phyloP scores from a whole-genome alignment of 2,797 vertebrate species.

The Silurus aristotelis region DNA sequence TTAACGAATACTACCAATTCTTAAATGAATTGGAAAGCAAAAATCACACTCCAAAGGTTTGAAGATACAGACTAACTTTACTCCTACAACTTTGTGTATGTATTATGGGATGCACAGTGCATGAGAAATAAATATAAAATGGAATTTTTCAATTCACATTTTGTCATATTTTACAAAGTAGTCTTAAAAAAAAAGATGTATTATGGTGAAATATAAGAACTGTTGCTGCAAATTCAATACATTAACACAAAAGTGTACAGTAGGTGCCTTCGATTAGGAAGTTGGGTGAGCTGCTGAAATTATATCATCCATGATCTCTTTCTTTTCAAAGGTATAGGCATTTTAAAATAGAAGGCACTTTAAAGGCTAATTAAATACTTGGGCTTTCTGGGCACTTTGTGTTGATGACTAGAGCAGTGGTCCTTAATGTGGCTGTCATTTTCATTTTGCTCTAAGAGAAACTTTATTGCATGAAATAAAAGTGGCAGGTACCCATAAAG shows the following conservation, averaged over 20 bases:
- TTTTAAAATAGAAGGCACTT: slow-evolving; percentile 57
- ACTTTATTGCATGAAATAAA: slow-evolving; percentile 69
- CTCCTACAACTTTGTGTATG: not conserved
- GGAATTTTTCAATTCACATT: not conserved
- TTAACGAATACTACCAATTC: not conserved
- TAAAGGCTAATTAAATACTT: slow-evolving; percentile 64
- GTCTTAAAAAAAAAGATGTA: not conserved
- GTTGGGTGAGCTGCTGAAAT: not conserved
- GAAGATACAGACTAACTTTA: not conserved
- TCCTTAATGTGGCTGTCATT: slow-evolving; percentile 65
- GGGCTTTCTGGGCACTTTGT: slow-evolving; percentile 62
- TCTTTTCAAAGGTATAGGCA: slow-evolving; percentile 31
- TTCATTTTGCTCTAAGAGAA: slow-evolving; percentile 67
- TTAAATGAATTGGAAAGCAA: not conserved
- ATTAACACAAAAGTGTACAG: not conserved
- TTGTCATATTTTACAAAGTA: not conserved
- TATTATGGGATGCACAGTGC: too few relatives aligned
- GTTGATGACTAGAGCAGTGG: slow-evolving; percentile 63
- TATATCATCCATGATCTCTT: slow-evolving; percentile 16
- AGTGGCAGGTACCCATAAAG: slow-evolving; percentile 58
- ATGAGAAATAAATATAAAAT: not conserved
- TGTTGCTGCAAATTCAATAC: not conserved
- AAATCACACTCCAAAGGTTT: not conserved
- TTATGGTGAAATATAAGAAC: not conserved
- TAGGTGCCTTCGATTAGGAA: not conserved